These are phyloP conservation scores for Myoxocephalus aenaeus DNA, from an alignment of 2,797 vertebrate species.

Conservation along the genomic window DNA sequence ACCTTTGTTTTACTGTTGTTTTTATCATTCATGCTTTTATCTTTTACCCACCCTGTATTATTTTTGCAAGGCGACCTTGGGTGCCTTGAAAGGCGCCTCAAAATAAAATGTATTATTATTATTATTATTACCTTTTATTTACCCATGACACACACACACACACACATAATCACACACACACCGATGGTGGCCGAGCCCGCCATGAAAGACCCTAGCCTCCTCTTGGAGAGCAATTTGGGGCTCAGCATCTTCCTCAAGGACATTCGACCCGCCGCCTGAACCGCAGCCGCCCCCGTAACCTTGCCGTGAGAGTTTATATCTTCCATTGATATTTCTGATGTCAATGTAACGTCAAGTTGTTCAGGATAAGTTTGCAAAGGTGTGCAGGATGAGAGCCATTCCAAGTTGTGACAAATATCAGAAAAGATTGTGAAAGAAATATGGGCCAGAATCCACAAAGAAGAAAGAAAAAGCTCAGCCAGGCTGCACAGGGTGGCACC, in stretches of 20 bases:
- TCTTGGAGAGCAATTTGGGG: slow-evolving; percentile 15
- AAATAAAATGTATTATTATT: too few relatives aligned
- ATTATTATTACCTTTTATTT: too few relatives aligned
- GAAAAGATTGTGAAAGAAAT: too few relatives aligned
- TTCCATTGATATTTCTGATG: background rate
- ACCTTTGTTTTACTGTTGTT: too few relatives aligned
- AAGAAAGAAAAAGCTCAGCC: background rate
- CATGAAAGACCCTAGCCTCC: background rate
- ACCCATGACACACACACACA: background rate
- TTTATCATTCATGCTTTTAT: too few relatives aligned
- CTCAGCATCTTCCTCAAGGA: slow-evolving; percentile 8
- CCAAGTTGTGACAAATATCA: background rate
- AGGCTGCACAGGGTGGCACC: background rate
- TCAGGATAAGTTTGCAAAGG: background rate
- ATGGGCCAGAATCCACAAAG: background rate
- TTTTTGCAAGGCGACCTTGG: too few relatives aligned
- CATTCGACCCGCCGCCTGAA: background rate
- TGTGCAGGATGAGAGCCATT: background rate
- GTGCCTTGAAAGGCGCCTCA: too few relatives aligned
- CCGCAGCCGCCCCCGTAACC: background rate
- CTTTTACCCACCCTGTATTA: too few relatives aligned
- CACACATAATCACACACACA: too few relatives aligned
- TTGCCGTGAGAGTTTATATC: background rate
- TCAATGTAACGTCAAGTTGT: background rate
- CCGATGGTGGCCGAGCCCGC: background rate